These are phyloP conservation scores for Orycteropus afer DNA, from an alignment of 2,113 vertebrate genomes.

Conservation along the genomic window DNA sequence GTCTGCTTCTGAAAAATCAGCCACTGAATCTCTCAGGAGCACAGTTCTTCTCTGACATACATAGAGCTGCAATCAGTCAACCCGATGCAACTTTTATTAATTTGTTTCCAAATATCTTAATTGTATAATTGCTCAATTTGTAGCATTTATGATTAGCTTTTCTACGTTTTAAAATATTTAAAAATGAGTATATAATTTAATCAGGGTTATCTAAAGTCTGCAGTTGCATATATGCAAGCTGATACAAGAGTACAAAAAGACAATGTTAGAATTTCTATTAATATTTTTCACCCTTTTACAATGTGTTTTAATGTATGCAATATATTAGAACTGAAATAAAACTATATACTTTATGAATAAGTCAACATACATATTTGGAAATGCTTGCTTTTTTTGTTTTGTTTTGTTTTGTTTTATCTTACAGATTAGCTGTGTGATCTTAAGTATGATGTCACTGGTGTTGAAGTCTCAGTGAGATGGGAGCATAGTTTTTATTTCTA, in stretches of 20 bases:
- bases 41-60: not conserved
- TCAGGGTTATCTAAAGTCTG: not conserved
- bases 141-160: not conserved
- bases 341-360: not conserved
- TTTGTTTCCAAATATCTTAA: not conserved
- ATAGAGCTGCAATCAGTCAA: not conserved
- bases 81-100: not conserved
- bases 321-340: not conserved
- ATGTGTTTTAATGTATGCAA: not conserved
- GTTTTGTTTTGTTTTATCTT: not conserved
- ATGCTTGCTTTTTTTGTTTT: not conserved
- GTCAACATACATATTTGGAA: not conserved
- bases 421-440: not conserved
- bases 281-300: not conserved
- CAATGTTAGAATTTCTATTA: not conserved
- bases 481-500: not conserved
- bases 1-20: not conserved
- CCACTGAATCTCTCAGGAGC: not conserved
- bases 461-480: not conserved
- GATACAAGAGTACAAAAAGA: not conserved
- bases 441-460: not conserved
- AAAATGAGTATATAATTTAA: conserved; percentile 29
- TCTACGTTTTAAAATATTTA: not conserved
- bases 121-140: not conserved
- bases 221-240: not conserved